Evolutionary conservation across 2,113 vertebrate species (phyloP).

Genomic region (Corythoichthys haematopterus): DNA sequence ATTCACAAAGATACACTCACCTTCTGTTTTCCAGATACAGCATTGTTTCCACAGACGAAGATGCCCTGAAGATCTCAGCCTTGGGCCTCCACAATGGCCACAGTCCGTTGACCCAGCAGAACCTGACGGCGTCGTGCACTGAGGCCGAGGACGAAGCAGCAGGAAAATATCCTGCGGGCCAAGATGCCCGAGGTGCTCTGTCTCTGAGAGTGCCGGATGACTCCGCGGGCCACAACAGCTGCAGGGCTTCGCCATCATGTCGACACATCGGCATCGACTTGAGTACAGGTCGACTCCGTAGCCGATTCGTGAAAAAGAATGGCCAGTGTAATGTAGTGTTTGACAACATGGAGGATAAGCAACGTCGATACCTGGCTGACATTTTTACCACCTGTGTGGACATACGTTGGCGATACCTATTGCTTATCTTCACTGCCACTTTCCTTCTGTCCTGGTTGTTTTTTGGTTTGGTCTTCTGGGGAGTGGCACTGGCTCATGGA

Average conservation of each 20-base stretch:
- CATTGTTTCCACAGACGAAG: slow-evolving; percentile 84
- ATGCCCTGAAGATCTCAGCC: slow-evolving; percentile 77
- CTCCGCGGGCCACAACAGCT: slow-evolving; percentile 74
- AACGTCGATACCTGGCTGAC: slow-evolving; percentile 87
- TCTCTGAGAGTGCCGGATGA: slow-evolving; percentile 63
- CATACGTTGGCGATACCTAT: slow-evolving; percentile 91
- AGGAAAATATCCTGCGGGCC: slow-evolving; percentile 58
- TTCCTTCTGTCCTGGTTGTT: slow-evolving; percentile 90
- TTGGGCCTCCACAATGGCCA: slow-evolving; percentile 76
- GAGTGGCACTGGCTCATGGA: slow-evolving; percentile 84
- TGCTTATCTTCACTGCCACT: slow-evolving; percentile 86
- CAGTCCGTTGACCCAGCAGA: slow-evolving; percentile 59
- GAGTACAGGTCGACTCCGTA: slow-evolving; percentile 78
- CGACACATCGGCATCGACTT: slow-evolving; percentile 44
- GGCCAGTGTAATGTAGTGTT: slow-evolving; percentile 95
- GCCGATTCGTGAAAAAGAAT: slow-evolving; percentile 93
- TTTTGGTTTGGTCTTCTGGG: slow-evolving; percentile 89
- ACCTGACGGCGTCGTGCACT: slow-evolving; percentile 52
- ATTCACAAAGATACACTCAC: neutral
- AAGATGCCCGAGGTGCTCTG: slow-evolving; percentile 73
- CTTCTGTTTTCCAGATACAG: slow-evolving; percentile 72
- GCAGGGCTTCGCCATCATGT: slow-evolving; percentile 55
- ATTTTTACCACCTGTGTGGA: slow-evolving; percentile 97
- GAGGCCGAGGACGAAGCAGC: slow-evolving; percentile 64
- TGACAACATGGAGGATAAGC: slow-evolving; percentile 92